Base-by-base conservation (phyloP, 2,888 invertebrate species). In the Petrophora chlorosata region DNA sequence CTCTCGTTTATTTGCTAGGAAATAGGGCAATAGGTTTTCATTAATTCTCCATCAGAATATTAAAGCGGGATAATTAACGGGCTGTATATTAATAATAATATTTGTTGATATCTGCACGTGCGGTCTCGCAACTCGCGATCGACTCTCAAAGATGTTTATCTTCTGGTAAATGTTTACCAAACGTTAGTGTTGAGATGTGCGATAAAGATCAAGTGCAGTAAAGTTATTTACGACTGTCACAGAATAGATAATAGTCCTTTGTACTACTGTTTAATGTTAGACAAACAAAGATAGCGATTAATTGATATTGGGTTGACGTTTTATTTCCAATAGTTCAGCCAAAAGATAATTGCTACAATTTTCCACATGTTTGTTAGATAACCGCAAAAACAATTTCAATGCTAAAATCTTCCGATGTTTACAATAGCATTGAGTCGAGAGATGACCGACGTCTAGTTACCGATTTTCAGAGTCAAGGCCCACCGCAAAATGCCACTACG, bases 81-180 rank as follows among this genome's bases (percentile, higher is more conserved):
- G 59, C 60, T 57, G 56, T 56, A 43, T 55, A 4, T 9, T 53
- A 59, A 61, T 64, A 67, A 59, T 63, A 59, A 63, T 76, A 66
- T 71, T 72, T 73, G 66, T 57, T 65, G 56, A 60, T 65, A 63
- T 60, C 52, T 69, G 67, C 71, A 67, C 71, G 76, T 74, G 75
- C 71, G 64, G 19, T 42, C 17, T 42, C 53, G 61, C 59, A 64
- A 62, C 17, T 42, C 53, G 61, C 59, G 63, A 62, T 62, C 52
- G 42, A 53, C 64, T 63, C 66, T 73, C 70, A 69, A 72, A 77
- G 73, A 72, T 79, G 80, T 81, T 82, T 82, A 78, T 70, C 58
- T 53, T 58, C 49, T 45, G 61, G 64, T 49, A 59, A 66, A 68
- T 83, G 82, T 83, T 83, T 83, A 82, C 77, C 65, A 79, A 74